These are phyloP conservation scores for Dipodomys ordii DNA, from an alignment of 2,113 vertebrate genomes.

Conservation along the genomic window DNA sequence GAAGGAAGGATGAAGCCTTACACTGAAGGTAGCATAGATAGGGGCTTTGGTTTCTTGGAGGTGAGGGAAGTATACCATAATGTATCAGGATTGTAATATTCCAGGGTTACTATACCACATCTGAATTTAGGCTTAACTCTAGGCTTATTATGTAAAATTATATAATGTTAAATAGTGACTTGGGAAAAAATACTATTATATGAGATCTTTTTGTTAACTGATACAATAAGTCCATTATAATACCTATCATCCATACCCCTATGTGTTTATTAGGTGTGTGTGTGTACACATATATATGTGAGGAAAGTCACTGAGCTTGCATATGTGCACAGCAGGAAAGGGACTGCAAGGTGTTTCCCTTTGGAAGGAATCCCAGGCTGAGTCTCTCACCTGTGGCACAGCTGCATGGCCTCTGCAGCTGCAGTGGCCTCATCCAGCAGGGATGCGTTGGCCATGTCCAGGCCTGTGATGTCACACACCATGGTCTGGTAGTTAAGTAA, in stretches of 20 bases:
- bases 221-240: not conserved
- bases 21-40: not conserved
- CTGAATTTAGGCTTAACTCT: not conserved
- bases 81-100: not conserved
- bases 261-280: too few species aligned
- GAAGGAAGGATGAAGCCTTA: not conserved
- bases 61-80: too few species aligned
- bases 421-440: slow-evolving; percentile 97
- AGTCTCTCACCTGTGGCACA: slow-evolving; percentile 94
- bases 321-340: too few species aligned
- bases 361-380: not conserved
- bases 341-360: not conserved
- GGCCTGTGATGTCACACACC: slow-evolving; percentile 97
- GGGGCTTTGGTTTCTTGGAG: not conserved
- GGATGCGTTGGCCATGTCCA: slow-evolving; percentile 96
- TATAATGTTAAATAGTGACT: not conserved
- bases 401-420: slow-evolving; percentile 98
- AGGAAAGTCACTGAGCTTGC: not conserved
- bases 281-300: not conserved
- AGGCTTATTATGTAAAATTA: not conserved
- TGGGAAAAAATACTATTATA: not conserved
- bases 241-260: not conserved
- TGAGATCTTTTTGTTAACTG: not conserved
- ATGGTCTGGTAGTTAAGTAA: slow-evolving; percentile 98
- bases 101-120: not conserved